Evolutionary conservation across 2,888 invertebrate genomes (phyloP), one percentile per base, ranked within the genome.

Genomic region (Rapana venosa): DNA sequence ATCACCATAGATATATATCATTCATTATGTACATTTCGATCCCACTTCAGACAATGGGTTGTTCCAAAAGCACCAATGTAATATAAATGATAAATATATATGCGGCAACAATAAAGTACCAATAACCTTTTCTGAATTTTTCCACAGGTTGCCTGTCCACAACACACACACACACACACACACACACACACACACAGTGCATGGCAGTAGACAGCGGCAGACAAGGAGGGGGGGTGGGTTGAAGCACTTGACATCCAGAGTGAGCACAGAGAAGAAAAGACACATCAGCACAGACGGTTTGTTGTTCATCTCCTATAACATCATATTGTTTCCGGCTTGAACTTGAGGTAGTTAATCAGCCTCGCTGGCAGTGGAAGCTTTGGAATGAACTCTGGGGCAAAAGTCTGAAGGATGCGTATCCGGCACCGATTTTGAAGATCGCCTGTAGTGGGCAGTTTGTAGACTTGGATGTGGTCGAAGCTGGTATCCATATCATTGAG

Each of bases 371-470:
- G 92, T 13, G 95, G 95, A n/a, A 96, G 93, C 35, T 94, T 92
- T 13, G 93, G 91, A 56, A 96, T 92, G 89, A 92, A 90, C 6
- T 95, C 94, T 77, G 94, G 94, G 6, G 93, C 90, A 85, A 93
- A 95, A 79, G 93, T 93, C 92, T 96, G 95, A 66, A 95, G 92
- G 77, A 96, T 95, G 58, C 95, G 92, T 47, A 94, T 94, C 2
- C 96, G 93, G 89, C 95, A 96, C 56, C 96, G 92, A 90, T 94
- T 95, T 93, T 96, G 96, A 56, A 96, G 93, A 88, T 93, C 94
- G 47, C 95, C 93, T 17, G 93, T 91, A n/a, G 92, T 94, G 5
- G 96, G 96, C 87, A 96, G 93, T 90, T 95, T 95, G 93, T 95
- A 96, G 74, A 95, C 94, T 92, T 96, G 95, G 30, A 96, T 93